Base-by-base conservation (phyloP, 2,888 invertebrate genomes). In the Xylocampa areola region DNA sequence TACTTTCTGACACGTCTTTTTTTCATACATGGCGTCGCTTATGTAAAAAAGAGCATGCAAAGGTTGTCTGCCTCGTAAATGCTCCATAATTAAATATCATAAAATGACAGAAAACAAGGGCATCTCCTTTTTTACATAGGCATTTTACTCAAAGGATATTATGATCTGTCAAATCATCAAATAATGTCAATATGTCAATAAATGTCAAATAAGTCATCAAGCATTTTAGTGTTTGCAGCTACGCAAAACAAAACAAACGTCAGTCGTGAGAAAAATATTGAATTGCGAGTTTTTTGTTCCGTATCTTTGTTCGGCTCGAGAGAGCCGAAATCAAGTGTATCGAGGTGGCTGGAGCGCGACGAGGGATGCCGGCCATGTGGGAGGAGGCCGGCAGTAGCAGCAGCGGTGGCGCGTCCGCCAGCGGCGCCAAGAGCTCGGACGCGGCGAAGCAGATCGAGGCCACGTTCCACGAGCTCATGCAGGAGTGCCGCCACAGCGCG, bases 401-500 rank as follows among this genome's bases (percentile, higher is more conserved):
- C 14, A 35, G 65, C 55, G 55, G 54, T 43, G 19, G 55, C 43
- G 35, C 64, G 2, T 60, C 57, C 7, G 58, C 53, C 35, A 50
- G 50, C 35, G 52, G 41, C 35, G 45, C 54, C 33, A 52, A 68
- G 49, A 55, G 48, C 29, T 47, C 52, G 0, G 75, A 80, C 10
- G 27, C 54, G 7, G 39, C 68, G 2, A 82, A 82, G 53, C 76
- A 78, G 21, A 79, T 79, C 8, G 89, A 86, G 13, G 73, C 80
- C 2, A 72, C 88, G 35, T 96, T 96, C 84, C 90, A 92, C 63
- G 96, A 96, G 70, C 89, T 97, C 48, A 94, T 96, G 78, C 94
- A 94, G 64, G 96, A 96, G 86, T 96, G 96, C 82, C 95, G 94
- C 85, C 94, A 94, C 82, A 95, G 95, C 55, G 95, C 95, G 27